Evolutionary conservation across 2,113 vertebrate species (phyloP), one percentile per base, ranked within the genome.

Genomic region (Panurus biarmicus): DNA sequence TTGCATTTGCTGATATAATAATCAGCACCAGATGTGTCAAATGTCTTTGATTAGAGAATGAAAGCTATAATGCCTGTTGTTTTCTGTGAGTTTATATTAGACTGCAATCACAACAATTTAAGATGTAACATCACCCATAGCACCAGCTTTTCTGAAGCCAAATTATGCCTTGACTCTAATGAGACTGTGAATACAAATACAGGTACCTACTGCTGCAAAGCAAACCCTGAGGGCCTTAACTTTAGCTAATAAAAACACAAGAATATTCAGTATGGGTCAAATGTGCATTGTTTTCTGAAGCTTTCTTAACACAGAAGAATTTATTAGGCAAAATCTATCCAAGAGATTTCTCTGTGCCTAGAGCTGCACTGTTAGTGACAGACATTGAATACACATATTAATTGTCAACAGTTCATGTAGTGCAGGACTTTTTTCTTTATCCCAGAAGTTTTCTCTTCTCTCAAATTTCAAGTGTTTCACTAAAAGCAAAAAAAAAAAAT

Each of bases 1-100:
- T 94, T 86, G 67, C 93, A 75, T 94, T 93, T 89, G 58, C 45
- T 70, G 73, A 87, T 91, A 91, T 26, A 94, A 86, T 89, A 94
- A 94, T 91, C 57, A 92, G 40, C 26, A 67, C 77, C 93, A 95
- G 86, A 85, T 94, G 77, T 92, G 77, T 89, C 67, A 58, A 91
- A 85, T 89, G 74, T 31, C 36, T 94, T 91, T 91, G 93, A 94
- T 92, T 89, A 96, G 66, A 85, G 77, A 92, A 92, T 17, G 25
- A 94, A 89, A 85, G 45, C 65, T 79, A 82, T 85, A 96, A 95
- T 79, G 80, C 36, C 33, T 65, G 29, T 72, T 96, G 89, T 92
- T 93, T 89, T 93, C 50, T 47, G 14, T 56, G 60, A 75, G 61
- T 71, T 96, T 87, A 58, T 94, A 72, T 79, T 85, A 89, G 35